Conservation (phyloP, 2,888 invertebrate species). For the Callosobruchus maculatus region DNA sequence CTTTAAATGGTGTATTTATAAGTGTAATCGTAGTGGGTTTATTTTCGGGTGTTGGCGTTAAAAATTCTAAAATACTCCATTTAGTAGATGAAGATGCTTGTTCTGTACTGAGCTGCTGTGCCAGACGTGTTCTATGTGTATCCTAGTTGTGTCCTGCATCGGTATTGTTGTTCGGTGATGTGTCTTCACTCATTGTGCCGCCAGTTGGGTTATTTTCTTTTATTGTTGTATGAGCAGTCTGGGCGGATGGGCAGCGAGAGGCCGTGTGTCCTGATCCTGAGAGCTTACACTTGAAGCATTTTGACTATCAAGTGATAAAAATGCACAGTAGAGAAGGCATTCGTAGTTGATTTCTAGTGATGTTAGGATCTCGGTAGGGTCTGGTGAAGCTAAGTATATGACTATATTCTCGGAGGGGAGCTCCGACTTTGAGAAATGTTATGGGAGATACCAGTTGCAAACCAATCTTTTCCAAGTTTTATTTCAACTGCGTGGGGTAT, state of each 20-base stretch:
- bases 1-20: background rate
- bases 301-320: slow-evolving; percentile 12
- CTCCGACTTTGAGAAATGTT: slow-evolving; percentile 24
- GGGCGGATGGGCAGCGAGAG: slow-evolving; percentile 11
- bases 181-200: too few species aligned
- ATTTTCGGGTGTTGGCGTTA: slow-evolving; percentile 1
- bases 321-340: slow-evolving; percentile 17
- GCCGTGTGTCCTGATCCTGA: slow-evolving; percentile 22
- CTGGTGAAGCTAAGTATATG: slow-evolving; percentile 27
- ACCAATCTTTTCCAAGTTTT: slow-evolving; percentile 16
- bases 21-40: background rate
- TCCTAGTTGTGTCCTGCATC: too few species aligned
- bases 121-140: too few species aligned
- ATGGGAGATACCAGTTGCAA: slow-evolving; percentile 20
- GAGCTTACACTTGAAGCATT: slow-evolving; percentile 23
- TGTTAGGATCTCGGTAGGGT: slow-evolving; percentile 3
- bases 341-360: slow-evolving; percentile 14
- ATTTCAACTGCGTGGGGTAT: slow-evolving; percentile 23
- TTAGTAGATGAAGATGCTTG: background rate
- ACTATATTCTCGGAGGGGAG: slow-evolving; percentile 8
- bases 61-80: background rate
- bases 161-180: too few species aligned
- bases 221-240: too few species aligned
- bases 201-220: too few species aligned
- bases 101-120: too few species aligned